Base-by-base conservation (phyloP, 2,113 vertebrate species). In the Scolopax mira region DNA sequence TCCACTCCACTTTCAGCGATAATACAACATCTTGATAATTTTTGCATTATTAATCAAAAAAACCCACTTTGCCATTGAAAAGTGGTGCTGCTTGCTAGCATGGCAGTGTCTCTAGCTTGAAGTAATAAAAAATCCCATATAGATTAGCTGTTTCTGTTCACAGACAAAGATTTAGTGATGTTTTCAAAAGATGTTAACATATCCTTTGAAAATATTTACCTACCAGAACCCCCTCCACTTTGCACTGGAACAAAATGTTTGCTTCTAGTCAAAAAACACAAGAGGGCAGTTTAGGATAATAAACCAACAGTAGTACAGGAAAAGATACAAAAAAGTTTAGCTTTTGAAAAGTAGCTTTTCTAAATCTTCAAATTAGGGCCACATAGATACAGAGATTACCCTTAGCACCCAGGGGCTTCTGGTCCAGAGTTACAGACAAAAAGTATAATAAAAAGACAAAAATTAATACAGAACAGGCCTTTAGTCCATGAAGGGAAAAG, bases 211-310 rank as follows among this genome's bases (percentile, higher is more conserved):
- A 65, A 79, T 41, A 85, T 60, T 83, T 94, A 46, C 22, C 7
- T 42, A 9, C 25, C 22, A 25, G 13, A 9, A 80, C 5, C 10
- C 10, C 10, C 23, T 87, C 87, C 24, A 13, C 24, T 71, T 62
- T 41, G 4, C 14, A 22, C 10, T 19, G 48, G 30, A 84, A 46
- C 15, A 62, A 48, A 69, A 27, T 11, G 25, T 75, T 91, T 92
- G 8, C 48, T 96, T 93, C 49, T 73, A 35, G 58, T 58, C 1
- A 23, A 13, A 83, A 89, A 96, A 35, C 95, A 94, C 93, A 96
- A 97, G 95, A 77, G 93, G 96, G 95, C 94, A 97, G 92, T 94
- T 97, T 79, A 86, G 93, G 91, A 94, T 91, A 93, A 93, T 64
- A 91, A 95, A 97, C 37, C 17, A 72, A 28, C 4, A 58, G n/a